Evolutionary conservation across 2,888 invertebrate genomes (phyloP).

Genomic region (Drosophila paramelanica): DNA sequence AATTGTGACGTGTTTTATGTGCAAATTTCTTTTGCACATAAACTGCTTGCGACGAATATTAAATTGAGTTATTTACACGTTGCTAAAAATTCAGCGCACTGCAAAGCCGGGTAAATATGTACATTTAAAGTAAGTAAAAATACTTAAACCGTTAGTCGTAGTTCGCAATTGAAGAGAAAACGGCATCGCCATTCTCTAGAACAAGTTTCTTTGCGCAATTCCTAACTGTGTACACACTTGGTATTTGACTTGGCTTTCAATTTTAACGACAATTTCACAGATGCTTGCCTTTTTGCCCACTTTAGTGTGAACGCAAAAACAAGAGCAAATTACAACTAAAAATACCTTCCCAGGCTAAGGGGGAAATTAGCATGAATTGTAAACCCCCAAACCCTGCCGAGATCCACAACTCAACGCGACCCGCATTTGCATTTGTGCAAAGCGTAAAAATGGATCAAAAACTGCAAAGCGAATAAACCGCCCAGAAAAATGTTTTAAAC

Average conservation of each 20-base stretch:
- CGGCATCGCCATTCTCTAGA: conserved; percentile 27
- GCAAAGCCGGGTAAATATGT: conserved; percentile 18
- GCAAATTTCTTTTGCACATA: conserved; percentile 22
- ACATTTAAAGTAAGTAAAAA: conserved; percentile 23
- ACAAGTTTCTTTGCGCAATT: conserved; percentile 44
- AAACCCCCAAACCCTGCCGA: neutral
- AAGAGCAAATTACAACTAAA: conserved; percentile 14
- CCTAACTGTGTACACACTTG: conserved; percentile 37
- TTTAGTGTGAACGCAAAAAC: conserved; percentile 27
- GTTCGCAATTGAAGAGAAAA: conserved; percentile 27
- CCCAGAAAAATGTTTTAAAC: conserved; percentile 36
- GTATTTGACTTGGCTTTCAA: conserved; percentile 36
- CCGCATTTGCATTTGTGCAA: conserved; percentile 60
- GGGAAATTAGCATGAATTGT: conserved; percentile 53
- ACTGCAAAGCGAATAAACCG: conserved; percentile 30
- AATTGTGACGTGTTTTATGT: conserved; percentile 33
- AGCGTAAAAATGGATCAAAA: conserved; percentile 29
- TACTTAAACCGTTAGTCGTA: conserved; percentile 21
- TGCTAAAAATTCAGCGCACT: conserved; percentile 31
- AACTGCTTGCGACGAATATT: conserved; percentile 13
- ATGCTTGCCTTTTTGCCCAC: conserved; percentile 36
- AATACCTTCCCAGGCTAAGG: conserved; percentile 23
- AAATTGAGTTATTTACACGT: conserved; percentile 45
- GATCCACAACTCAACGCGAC: conserved; percentile 19
- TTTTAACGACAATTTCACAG: conserved; percentile 60